Conservation (phyloP, 2,888 invertebrate genomes). For the Scaptomyza flava region DNA sequence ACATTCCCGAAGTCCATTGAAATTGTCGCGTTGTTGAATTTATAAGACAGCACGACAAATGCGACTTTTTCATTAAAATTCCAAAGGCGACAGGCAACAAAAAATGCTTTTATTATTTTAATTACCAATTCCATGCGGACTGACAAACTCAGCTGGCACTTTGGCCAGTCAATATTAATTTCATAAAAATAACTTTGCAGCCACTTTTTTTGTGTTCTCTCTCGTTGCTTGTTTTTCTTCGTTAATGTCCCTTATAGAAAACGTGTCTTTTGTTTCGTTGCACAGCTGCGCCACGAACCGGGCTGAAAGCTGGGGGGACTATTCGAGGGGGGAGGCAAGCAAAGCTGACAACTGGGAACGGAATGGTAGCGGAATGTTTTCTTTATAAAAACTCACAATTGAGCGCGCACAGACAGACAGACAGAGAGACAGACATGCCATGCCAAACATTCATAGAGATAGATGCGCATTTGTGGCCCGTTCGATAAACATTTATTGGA, state of each 20-base stretch:
- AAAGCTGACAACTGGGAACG: slow-evolving; percentile 27
- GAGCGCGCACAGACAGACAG: slow-evolving; percentile 50
- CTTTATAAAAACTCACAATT: slow-evolving; percentile 63
- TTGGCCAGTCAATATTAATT: slow-evolving; percentile 74
- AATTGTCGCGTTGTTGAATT: slow-evolving; percentile 62
- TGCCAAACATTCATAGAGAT: slow-evolving; percentile 69
- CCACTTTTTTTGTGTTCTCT: slow-evolving; percentile 30
- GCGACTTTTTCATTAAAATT: slow-evolving; percentile 78
- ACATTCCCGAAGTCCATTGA: slow-evolving; percentile 55
- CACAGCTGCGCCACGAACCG: slow-evolving; percentile 47
- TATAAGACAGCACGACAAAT: slow-evolving; percentile 46
- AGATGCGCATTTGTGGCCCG: slow-evolving; percentile 69
- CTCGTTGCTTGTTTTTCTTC: slow-evolving; percentile 51
- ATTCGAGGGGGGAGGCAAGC: neutral
- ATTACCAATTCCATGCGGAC: slow-evolving; percentile 72
- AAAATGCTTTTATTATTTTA: slow-evolving; percentile 79
- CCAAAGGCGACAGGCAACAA: slow-evolving; percentile 42
- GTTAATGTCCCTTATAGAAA: slow-evolving; percentile 58
- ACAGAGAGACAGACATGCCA: slow-evolving; percentile 37
- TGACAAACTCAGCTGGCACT: slow-evolving; percentile 65
- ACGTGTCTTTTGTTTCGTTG: slow-evolving; percentile 74
- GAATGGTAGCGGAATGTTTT: slow-evolving; percentile 45
- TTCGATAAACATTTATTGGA: slow-evolving; percentile 80
- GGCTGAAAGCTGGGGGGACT: slow-evolving; percentile 10
- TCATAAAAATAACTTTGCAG: slow-evolving; percentile 72